phyloP scores from a whole-genome alignment of 2,113 vertebrate species.

The Chitala chitala region DNA sequence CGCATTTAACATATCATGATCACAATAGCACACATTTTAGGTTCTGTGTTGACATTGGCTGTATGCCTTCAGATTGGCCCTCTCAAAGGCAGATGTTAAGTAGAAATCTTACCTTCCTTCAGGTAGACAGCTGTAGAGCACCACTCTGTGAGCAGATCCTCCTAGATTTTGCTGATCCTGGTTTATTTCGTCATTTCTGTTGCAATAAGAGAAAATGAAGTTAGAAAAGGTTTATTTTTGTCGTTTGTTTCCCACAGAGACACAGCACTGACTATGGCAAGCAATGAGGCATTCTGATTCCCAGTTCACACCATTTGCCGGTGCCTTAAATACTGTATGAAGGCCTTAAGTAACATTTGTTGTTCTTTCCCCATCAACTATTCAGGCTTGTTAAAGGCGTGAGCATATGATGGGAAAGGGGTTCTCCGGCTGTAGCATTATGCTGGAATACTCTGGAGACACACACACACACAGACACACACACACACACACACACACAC shows the following conservation, averaged over 20 bases:
- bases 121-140: neutral
- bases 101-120: neutral
- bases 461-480: neutral
- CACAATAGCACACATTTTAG: too few species aligned
- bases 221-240: neutral
- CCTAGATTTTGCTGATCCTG: neutral
- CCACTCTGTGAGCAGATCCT: neutral
- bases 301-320: constrained; percentile 24
- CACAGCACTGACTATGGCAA: constrained; percentile 39
- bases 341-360: constrained; percentile 63
- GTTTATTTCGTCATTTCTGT: neutral
- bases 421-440: neutral
- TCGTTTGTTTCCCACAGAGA: constrained; percentile 21
- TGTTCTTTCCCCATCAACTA: constrained; percentile 63
- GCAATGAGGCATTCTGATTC: constrained; percentile 37
- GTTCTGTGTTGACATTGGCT: too few species aligned
- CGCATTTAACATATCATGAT: too few species aligned
- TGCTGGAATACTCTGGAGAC: neutral
- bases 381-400: constrained; percentile 50
- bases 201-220: neutral
- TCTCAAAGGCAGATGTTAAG: too few species aligned
- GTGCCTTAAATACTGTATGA: constrained; percentile 61
- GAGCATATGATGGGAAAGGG: constrained; percentile 40
- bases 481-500: neutral
- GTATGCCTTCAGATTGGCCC: neutral